phyloP scores from a whole-genome alignment of 2,888 invertebrate species.

The Campoplex nolae region DNA sequence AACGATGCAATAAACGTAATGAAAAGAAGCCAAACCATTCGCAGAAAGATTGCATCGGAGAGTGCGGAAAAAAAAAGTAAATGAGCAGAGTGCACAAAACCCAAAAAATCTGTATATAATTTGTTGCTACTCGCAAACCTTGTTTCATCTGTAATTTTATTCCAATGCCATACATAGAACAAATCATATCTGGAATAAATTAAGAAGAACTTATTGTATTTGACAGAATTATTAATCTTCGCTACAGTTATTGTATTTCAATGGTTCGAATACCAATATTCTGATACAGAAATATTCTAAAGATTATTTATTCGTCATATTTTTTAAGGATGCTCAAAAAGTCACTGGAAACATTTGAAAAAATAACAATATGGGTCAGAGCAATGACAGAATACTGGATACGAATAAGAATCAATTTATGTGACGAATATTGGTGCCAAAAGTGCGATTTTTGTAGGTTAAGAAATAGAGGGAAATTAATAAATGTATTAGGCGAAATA shows the following conservation, averaged over 20 bases:
- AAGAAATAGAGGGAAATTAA: conserved; percentile 3
- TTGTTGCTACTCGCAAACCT: not conserved
- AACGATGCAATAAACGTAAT: not conserved
- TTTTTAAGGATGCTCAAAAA: not conserved
- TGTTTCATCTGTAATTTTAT: not conserved
- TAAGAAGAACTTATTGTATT: not conserved
- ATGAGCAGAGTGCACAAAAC: not conserved
- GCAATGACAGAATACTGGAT: not conserved
- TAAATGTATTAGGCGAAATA: not conserved
- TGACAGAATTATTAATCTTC: not conserved
- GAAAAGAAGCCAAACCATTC: not conserved
- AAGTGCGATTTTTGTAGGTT: not conserved
- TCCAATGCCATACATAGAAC: too few relatives aligned
- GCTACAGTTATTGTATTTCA: not conserved
- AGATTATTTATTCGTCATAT: not conserved
- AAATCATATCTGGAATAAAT: too few relatives aligned
- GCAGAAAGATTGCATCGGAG: not conserved
- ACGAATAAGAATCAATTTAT: not conserved
- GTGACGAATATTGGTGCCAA: not conserved
- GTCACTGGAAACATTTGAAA: not conserved
- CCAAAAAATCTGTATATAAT: not conserved
- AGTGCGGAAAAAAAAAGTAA: not conserved
- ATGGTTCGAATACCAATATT: not conserved
- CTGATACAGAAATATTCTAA: not conserved
- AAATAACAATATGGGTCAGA: too few relatives aligned